These are phyloP conservation scores for Tinea trinotella DNA, from an alignment of 2,888 invertebrate species.

Conservation along the genomic window DNA sequence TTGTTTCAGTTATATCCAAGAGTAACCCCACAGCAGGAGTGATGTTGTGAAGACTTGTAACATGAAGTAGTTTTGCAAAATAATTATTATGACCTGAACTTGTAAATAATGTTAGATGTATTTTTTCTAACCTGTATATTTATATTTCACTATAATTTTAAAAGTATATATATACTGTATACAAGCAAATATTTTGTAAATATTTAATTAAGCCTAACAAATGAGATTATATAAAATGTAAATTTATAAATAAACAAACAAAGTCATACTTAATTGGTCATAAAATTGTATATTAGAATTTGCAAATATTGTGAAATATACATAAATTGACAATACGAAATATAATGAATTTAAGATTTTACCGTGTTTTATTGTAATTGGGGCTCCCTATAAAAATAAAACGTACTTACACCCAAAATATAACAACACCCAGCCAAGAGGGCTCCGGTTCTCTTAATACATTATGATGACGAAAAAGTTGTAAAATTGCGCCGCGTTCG, in stretches of 20 bases:
- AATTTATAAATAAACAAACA: slow-evolving; percentile 62
- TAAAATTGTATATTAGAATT: slow-evolving; percentile 62
- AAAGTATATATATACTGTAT: slow-evolving; percentile 64
- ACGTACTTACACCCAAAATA: too few relatives aligned
- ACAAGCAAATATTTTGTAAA: slow-evolving; percentile 72
- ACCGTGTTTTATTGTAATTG: neutral
- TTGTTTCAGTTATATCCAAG: slow-evolving; percentile 75
- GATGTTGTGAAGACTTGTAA: slow-evolving; percentile 28
- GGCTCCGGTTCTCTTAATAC: too few relatives aligned
- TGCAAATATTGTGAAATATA: slow-evolving; percentile 69
- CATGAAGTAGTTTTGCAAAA: slow-evolving; percentile 31
- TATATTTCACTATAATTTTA: slow-evolving; percentile 66
- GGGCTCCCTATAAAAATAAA: too few relatives aligned
- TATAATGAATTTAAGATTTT: slow-evolving; percentile 27
- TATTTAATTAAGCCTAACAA: slow-evolving; percentile 65
- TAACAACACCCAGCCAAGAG: too few relatives aligned
- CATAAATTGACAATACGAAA: slow-evolving; percentile 70
- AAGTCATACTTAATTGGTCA: slow-evolving; percentile 64
- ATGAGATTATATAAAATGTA: slow-evolving; percentile 68
- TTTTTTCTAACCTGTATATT: slow-evolving; percentile 67
- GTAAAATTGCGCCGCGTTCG: too few relatives aligned
- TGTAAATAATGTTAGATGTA: slow-evolving; percentile 63
- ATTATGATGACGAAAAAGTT: too few relatives aligned
- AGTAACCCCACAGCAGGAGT: slow-evolving; percentile 72
- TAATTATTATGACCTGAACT: slow-evolving; percentile 47